Percentiles rank a stretch among this genome's conserved stretches.
These are phyloP conservation scores for Drosophila ananassae DNA, from an alignment of 1,140 invertebrate species.

Conservation along the genomic window DNA sequence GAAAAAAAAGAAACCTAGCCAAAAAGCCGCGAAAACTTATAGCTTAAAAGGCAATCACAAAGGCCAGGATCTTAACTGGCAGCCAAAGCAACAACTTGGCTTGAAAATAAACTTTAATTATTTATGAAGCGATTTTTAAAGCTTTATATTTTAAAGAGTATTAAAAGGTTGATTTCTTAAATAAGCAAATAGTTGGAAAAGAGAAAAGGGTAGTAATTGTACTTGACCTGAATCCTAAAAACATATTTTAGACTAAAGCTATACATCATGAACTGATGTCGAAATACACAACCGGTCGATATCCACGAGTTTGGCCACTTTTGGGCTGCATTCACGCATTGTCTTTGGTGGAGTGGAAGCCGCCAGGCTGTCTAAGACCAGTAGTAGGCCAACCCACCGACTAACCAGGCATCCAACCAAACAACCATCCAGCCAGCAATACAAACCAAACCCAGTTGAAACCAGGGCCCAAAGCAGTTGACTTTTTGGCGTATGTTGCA, in stretches of 20 bases:
- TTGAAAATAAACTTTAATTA: slow-evolving; percentile 77
- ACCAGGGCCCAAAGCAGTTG: slow-evolving; percentile 61
- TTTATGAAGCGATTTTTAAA: slow-evolving; percentile 8
- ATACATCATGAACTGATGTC: neutral
- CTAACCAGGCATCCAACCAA: slow-evolving; percentile 1
- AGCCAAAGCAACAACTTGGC: slow-evolving; percentile 33
- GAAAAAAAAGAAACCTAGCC: slow-evolving; percentile 19
- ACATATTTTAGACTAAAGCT: neutral
- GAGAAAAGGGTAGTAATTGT: neutral
- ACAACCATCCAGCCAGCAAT: neutral
- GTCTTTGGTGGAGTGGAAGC: slow-evolving; percentile 37
- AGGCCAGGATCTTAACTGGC: slow-evolving; percentile 8
- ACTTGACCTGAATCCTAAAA: neutral
- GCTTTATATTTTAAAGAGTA: neutral
- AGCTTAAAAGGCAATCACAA: slow-evolving; percentile 59
- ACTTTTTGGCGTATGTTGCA: slow-evolving; percentile 76
- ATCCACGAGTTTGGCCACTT: slow-evolving; percentile 23
- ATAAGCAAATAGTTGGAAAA: neutral
- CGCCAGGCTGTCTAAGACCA: slow-evolving; percentile 66
- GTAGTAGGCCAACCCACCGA: slow-evolving; percentile 58
- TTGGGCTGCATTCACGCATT: slow-evolving; percentile 47
- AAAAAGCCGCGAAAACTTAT: slow-evolving; percentile 71
- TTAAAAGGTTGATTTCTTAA: too few species aligned
- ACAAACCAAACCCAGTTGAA: slow-evolving; percentile 25
- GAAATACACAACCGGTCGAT: slow-evolving; percentile 1